A percentile compares a stretch with the other conserved stretches of the same genome.
Evolutionary conservation across 2,888 invertebrate genomes (phyloP).

Genomic region (Polymixis lichenea): DNA sequence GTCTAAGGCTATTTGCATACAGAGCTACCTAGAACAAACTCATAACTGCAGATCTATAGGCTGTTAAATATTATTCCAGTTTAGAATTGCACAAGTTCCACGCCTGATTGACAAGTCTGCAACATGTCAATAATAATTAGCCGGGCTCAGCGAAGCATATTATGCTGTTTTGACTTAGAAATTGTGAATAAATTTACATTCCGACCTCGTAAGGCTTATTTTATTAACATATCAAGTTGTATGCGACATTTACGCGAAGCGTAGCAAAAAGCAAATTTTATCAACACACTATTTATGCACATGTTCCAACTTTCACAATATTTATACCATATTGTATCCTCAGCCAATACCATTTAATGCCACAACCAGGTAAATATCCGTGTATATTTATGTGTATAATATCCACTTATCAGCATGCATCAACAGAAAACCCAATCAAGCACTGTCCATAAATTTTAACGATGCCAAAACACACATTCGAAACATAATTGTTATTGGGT

Average conservation of each 20-base stretch:
- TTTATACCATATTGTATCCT: constrained; percentile 31
- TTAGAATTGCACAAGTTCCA: constrained; percentile 51
- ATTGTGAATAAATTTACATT: constrained; percentile 64
- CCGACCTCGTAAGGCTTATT: constrained; percentile 49
- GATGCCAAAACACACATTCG: constrained; percentile 41
- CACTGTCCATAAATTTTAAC: constrained; percentile 40
- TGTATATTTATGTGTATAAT: constrained; percentile 30
- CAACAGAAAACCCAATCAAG: constrained; percentile 54
- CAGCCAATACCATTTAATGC: constrained; percentile 23
- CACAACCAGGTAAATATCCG: constrained; percentile 25
- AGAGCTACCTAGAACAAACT: constrained; percentile 52
- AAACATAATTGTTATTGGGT: constrained; percentile 40
- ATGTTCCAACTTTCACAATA: constrained; percentile 31
- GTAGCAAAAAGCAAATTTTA: constrained; percentile 53
- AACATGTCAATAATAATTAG: constrained; percentile 62
- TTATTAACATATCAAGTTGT: constrained; percentile 62
- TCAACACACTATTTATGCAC: constrained; percentile 20
- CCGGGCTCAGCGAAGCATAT: constrained; percentile 41
- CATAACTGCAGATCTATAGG: constrained; percentile 42
- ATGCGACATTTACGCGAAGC: constrained; percentile 48
- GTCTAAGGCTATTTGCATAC: constrained; percentile 63
- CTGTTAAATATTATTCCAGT: constrained; percentile 55
- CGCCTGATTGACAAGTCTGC: constrained; percentile 60
- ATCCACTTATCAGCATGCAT: constrained; percentile 42
- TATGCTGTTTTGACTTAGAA: constrained; percentile 61